Evolutionary conservation across 1,140 invertebrate species (phyloP).

Genomic region (Akabosia matsudoensis): DNA sequence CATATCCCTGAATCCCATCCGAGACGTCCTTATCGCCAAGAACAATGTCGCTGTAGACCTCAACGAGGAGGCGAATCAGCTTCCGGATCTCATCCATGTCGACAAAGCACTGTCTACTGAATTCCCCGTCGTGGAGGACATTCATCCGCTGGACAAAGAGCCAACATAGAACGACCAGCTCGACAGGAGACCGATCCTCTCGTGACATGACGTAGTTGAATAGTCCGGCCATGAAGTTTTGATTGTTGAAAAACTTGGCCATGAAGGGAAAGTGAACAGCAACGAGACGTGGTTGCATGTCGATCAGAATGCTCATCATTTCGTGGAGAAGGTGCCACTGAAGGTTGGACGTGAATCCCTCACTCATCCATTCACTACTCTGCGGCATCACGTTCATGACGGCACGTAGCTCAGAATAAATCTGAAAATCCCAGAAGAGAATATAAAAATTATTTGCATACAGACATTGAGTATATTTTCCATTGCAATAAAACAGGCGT

Average conservation of each 20-base stretch:
- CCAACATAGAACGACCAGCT: conserved; percentile 79
- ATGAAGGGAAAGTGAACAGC: background rate
- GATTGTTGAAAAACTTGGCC: background rate
- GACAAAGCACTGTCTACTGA: conserved; percentile 54
- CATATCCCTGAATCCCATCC: conserved; percentile 24
- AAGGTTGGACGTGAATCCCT: too few species aligned
- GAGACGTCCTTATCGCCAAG: conserved; percentile 50
- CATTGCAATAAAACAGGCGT: too few species aligned
- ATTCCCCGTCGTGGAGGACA: conserved; percentile 84
- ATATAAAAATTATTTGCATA: too few species aligned
- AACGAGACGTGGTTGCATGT: background rate
- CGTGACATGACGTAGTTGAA: too few species aligned
- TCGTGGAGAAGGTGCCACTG: too few species aligned
- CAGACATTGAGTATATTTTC: too few species aligned
- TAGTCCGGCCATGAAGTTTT: too few species aligned
- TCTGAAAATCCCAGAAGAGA: too few species aligned
- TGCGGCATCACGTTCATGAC: too few species aligned
- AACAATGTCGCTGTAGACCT: conserved; percentile 13
- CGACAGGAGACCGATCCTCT: conserved; percentile 59
- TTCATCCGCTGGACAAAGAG: conserved; percentile 76
- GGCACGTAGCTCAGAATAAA: too few species aligned
- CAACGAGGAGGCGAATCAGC: background rate
- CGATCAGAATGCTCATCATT: conserved; percentile 21
- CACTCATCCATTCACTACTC: too few species aligned
- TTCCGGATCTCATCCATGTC: conserved; percentile 51